These are phyloP conservation scores for Cheilosia scutellata DNA, from an alignment of 2,888 invertebrate genomes.

Conservation along the genomic window DNA sequence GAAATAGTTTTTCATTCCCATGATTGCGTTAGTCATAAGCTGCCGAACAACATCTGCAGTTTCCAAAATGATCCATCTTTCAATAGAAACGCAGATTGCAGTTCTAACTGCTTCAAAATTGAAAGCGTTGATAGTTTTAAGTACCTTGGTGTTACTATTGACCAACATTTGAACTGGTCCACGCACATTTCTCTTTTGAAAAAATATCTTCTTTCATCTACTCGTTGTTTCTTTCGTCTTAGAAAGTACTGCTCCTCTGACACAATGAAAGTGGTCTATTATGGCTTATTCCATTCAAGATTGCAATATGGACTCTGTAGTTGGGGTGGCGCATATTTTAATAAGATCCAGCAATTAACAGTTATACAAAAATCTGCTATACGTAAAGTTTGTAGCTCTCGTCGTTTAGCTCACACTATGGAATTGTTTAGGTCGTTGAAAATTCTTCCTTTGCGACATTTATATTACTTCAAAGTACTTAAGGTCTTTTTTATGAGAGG, in stretches of 20 bases:
- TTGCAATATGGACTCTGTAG: conserved; percentile 3
- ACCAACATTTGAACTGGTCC: neutral
- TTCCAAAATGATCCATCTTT: conserved; percentile 4
- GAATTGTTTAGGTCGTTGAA: neutral
- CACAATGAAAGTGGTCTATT: conserved; percentile 1
- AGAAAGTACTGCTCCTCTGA: neutral
- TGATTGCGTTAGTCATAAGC: neutral
- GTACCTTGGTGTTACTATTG: conserved; percentile 8
- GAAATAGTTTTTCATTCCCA: conserved; percentile 14
- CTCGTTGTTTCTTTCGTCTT: neutral
- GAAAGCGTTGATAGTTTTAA: neutral
- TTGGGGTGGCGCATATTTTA: conserved; percentile 1
- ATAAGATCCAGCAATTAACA: neutral
- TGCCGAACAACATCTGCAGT: conserved; percentile 4
- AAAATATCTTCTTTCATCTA: neutral
- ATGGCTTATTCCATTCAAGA: conserved; percentile 7
- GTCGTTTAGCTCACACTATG: conserved; percentile 1
- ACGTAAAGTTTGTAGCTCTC: conserved; percentile 7
- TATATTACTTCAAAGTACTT: neutral
- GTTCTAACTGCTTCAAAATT: conserved; percentile 3
- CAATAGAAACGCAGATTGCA: conserved; percentile 5
- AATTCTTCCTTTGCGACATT: neutral
- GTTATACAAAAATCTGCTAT: conserved; percentile 1
- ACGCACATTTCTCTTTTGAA: neutral
- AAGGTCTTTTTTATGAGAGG: neutral